Conservation (phyloP, 2,888 invertebrate genomes). For the Steromphala cineraria region DNA sequence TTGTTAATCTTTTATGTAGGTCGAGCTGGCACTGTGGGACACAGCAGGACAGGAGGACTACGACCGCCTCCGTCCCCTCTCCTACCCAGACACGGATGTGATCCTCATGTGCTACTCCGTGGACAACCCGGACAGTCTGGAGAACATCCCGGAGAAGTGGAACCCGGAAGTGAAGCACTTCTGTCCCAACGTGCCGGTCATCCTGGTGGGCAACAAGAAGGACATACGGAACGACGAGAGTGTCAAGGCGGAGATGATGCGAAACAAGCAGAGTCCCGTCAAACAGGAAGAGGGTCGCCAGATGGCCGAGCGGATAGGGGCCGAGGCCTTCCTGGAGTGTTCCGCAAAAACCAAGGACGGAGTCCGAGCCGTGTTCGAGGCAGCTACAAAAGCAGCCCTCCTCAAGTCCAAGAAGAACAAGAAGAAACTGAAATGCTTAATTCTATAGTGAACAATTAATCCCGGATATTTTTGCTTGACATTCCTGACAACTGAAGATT, state of each 20-base stretch:
- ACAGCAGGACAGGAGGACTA: slow-evolving; percentile 98
- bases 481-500: too few relatives aligned
- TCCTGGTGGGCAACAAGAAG: slow-evolving; percentile 96
- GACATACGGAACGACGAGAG: slow-evolving; percentile 78
- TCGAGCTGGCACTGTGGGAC: slow-evolving; percentile 84
- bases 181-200: slow-evolving; percentile 99
- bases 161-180: slow-evolving; percentile 95
- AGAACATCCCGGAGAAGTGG: slow-evolving; percentile 99
- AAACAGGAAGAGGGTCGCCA: slow-evolving; percentile 96
- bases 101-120: slow-evolving; percentile 99
- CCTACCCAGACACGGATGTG: slow-evolving; percentile 98
- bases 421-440: background rate
- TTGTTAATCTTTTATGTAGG: slow-evolving; percentile 52
- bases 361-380: slow-evolving; percentile 98
- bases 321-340: slow-evolving; percentile 98
- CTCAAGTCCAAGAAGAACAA: slow-evolving; percentile 83
- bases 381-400: slow-evolving; percentile 97
- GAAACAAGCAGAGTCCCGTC: slow-evolving; percentile 99
- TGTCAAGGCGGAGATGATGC: slow-evolving; percentile 82
- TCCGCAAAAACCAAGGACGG: slow-evolving; percentile 99
- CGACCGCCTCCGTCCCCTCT: slow-evolving; percentile 93
- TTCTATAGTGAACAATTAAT: slow-evolving; percentile 80
- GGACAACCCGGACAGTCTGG: slow-evolving; percentile 97
- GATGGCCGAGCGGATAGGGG: slow-evolving; percentile 99
- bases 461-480: slow-evolving; percentile 79